Percentiles rank a stretch among this genome's conserved stretches.
Conservation (phyloP, 2,113 vertebrate species). For the Salvelinus fontinalis region DNA sequence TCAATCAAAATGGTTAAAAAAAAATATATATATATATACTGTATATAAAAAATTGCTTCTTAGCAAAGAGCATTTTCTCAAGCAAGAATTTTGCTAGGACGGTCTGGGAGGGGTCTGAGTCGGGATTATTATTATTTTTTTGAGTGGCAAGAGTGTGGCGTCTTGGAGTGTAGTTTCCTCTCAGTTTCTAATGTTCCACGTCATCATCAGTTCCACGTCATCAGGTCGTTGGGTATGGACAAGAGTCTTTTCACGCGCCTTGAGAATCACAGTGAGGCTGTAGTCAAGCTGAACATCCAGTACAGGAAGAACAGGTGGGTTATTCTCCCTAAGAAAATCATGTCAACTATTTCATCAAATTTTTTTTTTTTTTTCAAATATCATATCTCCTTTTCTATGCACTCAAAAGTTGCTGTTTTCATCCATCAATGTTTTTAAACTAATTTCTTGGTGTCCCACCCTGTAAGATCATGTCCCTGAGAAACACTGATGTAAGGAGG, state of each 20-base stretch:
- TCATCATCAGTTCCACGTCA: constrained; percentile 6
- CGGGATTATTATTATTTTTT: too few relatives aligned
- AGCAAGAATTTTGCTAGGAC: too few relatives aligned
- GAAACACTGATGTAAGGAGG: constrained; percentile 94
- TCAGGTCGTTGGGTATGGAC: constrained; percentile 90
- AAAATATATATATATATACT: too few relatives aligned
- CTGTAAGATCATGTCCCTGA: constrained; percentile 90
- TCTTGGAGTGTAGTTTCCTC: background rate
- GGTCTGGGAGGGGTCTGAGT: too few relatives aligned
- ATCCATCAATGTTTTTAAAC: too few relatives aligned
- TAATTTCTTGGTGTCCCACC: too few relatives aligned
- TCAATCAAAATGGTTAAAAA: too few relatives aligned
- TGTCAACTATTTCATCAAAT: background rate
- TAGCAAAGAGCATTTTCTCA: too few relatives aligned
- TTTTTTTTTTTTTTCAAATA: background rate
- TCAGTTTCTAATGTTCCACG: background rate
- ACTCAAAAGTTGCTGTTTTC: constrained; percentile 64
- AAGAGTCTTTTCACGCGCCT: constrained; percentile 96
- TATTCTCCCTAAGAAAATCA: too few relatives aligned
- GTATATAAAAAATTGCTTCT: too few relatives aligned
- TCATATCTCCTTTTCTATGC: background rate
- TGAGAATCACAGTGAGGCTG: constrained; percentile 83
- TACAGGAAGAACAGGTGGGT: constrained; percentile 96
- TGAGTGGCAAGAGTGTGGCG: too few relatives aligned
- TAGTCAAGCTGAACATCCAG: constrained; percentile 92